These are phyloP conservation scores for Chaenocephalus aceratus DNA, from an alignment of 2,113 vertebrate genomes.

Conservation along the genomic window DNA sequence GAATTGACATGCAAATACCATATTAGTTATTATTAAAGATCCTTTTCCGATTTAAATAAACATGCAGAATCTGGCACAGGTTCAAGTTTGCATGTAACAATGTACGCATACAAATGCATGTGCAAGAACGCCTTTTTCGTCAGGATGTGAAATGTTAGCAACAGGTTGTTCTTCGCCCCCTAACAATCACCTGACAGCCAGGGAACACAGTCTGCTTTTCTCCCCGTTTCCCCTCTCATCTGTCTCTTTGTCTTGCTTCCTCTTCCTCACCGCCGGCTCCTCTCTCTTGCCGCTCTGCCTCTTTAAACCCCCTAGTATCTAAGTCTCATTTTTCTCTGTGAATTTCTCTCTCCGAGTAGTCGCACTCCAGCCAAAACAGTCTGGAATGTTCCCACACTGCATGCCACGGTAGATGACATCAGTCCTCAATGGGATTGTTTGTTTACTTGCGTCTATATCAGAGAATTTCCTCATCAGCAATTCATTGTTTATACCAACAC, in stretches of 20 bases:
- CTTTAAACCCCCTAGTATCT: not conserved
- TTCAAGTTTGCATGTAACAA: not conserved
- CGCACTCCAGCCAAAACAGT: slow-evolving; percentile 51
- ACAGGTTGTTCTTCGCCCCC: not conserved
- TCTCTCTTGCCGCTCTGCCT: slow-evolving; percentile 10
- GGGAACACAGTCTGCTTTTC: not conserved
- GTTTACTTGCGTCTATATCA: not conserved
- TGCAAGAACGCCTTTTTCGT: not conserved
- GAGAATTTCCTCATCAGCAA: slow-evolving; percentile 13
- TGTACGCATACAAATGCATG: not conserved
- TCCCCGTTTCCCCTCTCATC: slow-evolving; percentile 24
- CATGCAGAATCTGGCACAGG: not conserved
- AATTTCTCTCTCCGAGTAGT: slow-evolving; percentile 33
- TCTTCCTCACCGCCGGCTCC: slow-evolving; percentile 17
- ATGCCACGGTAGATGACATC: slow-evolving; percentile 28
- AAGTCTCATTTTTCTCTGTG: slow-evolving; percentile 16
- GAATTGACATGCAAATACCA: not conserved
- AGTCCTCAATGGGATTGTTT: slow-evolving; percentile 26
- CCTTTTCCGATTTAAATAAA: not conserved
- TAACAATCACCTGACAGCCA: slow-evolving; percentile 25
- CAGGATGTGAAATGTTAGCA: slow-evolving; percentile 15
- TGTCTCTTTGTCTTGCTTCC: slow-evolving; percentile 25
- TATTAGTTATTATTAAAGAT: not conserved
- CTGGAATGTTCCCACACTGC: slow-evolving; percentile 38
- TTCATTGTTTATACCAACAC: slow-evolving; percentile 25